phyloP scores from a whole-genome alignment of 2,797 vertebrate species.

The Lagodon rhomboides region DNA sequence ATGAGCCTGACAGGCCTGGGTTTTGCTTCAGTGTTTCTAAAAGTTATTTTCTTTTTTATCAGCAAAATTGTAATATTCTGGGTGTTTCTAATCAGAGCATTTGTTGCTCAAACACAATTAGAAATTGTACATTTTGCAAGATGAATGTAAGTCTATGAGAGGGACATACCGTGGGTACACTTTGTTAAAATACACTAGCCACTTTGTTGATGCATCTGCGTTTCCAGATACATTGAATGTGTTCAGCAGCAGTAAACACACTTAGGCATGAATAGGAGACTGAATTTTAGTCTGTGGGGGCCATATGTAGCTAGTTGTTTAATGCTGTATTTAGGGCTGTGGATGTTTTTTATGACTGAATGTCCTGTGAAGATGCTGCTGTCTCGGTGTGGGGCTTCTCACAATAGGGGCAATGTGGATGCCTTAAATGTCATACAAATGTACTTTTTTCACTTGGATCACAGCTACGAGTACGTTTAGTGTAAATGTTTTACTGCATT shows the following conservation, averaged over 20 bases:
- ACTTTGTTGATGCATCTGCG: slow-evolving; percentile 67
- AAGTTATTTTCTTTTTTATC: slow-evolving; percentile 21
- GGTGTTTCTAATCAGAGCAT: slow-evolving; percentile 17
- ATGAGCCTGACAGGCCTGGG: slow-evolving; percentile 32
- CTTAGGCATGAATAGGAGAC: slow-evolving; percentile 36
- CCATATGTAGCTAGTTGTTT: slow-evolving; percentile 61
- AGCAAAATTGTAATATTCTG: slow-evolving; percentile 45
- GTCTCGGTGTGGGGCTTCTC: slow-evolving; percentile 49
- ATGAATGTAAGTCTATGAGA: slow-evolving; percentile 68
- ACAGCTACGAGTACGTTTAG: slow-evolving; percentile 38
- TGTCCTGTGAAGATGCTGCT: slow-evolving; percentile 66
- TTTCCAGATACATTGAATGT: slow-evolving; percentile 62
- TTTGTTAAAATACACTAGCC: slow-evolving; percentile 67
- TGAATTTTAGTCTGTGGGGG: slow-evolving; percentile 52
- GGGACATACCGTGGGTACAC: slow-evolving; percentile 58
- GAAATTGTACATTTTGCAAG: slow-evolving; percentile 50
- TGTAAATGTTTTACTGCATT: slow-evolving; percentile 55
- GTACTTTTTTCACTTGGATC: slow-evolving; percentile 29
- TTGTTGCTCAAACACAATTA: slow-evolving; percentile 54
- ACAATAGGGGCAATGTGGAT: slow-evolving; percentile 44
- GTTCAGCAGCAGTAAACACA: slow-evolving; percentile 57
- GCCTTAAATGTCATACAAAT: slow-evolving; percentile 66
- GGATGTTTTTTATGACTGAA: slow-evolving; percentile 56
- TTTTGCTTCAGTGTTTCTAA: slow-evolving; percentile 53
- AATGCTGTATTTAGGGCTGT: slow-evolving; percentile 53